These are phyloP conservation scores for Manis crassicaudata DNA, from an alignment of 2,797 vertebrate species.

Conservation along the genomic window DNA sequence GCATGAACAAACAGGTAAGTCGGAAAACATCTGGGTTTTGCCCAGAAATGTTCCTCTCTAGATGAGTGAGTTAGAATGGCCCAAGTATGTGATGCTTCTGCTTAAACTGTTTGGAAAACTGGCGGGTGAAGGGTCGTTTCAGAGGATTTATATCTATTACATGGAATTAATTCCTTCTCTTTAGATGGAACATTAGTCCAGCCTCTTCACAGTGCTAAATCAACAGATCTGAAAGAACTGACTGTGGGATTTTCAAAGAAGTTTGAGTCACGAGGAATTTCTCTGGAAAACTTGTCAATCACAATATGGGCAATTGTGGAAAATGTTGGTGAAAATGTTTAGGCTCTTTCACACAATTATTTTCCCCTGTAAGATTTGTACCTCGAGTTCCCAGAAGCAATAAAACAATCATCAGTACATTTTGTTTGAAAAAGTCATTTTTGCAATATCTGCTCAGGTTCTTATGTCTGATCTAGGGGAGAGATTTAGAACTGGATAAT, in stretches of 20 bases:
- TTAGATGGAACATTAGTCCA: conserved; percentile 3
- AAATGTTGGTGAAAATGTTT: neutral
- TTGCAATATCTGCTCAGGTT: neutral
- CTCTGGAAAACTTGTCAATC: neutral
- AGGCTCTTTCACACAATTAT: neutral
- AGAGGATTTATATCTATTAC: conserved; percentile 11
- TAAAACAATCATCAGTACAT: neutral
- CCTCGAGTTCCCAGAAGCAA: conserved; percentile 1
- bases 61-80: neutral
- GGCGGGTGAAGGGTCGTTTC: neutral
- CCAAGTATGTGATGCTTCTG: neutral
- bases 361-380: neutral
- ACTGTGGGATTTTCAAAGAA: neutral
- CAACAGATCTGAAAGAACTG: neutral
- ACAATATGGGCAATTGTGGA: neutral
- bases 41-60: neutral
- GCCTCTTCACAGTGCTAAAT: neutral
- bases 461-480: neutral
- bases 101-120: conserved; percentile 40
- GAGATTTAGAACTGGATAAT: conserved; percentile 9
- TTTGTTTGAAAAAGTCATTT: conserved; percentile 25
- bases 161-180: conserved; percentile 43
- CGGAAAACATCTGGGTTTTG: conserved; percentile 1
- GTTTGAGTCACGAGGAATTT: neutral
- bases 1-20: neutral